Base-by-base conservation (phyloP, 2,797 vertebrate species). In the Champsocephalus gunnari region DNA sequence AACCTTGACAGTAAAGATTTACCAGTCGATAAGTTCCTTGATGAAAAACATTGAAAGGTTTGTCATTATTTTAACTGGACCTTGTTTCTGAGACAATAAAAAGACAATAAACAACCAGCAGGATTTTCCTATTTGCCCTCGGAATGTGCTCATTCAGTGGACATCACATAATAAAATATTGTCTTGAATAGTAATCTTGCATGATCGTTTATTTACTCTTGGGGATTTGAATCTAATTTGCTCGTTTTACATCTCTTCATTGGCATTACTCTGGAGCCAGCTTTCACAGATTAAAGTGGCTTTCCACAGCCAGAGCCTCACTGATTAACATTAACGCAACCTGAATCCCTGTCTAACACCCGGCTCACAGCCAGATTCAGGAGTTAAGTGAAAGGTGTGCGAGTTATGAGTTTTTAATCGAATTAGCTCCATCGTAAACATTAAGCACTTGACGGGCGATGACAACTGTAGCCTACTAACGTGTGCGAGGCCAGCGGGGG, bases 381-480 rank as follows among this genome's bases (percentile, higher is more conserved):
- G 21, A 68, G 81, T 38, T 78, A 83, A 88, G 80, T 82, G 85
- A 73, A 71, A 84, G 86, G 32, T 75, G 48, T 60, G 71, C 53
- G 0, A 67, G 76, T 65, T 66, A 87, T 85, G 79, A 21, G 19
- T 3, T 41, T 88, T 89, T 88, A 88, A 93, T 92, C 24, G 2
- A 84, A 83, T 91, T 85, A 88, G 61, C 78, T 58, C 21, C 72
- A 51, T 13, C 71, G 75, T 85, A 88, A 90, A 92, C 85, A 84
- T 70, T 61, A 64, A 76, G 57, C 75, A 48, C 57, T 66, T 83
- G 77, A 88, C 65, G 66, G 81, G 38, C 44, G 71, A 19, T 12
- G 87, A 77, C 91, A 92, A 92, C 93, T 93, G 92, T 24, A 24
- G 21, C 21, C 21, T 12, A 81, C 80, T 63, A 71, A 89, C 44